Percentiles rank a stretch among this genome's conserved stretches.
phyloP scores from a whole-genome alignment of 2,888 invertebrate species.

The Drosophila infuscata region DNA sequence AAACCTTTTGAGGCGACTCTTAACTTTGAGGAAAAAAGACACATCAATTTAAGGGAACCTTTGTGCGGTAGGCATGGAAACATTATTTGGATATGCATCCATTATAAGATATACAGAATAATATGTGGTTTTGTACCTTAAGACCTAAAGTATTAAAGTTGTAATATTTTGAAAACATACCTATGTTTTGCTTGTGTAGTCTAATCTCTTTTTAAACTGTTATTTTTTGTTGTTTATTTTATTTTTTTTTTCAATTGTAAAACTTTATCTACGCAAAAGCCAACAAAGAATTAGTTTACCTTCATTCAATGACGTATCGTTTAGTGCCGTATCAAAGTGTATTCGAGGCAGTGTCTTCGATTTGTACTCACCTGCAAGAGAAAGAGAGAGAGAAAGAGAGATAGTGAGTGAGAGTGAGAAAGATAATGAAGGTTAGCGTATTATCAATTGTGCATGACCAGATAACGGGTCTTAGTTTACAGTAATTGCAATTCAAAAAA shows the following conservation, averaged over 20 bases:
- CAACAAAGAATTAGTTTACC: conserved; percentile 75
- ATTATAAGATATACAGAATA: neutral
- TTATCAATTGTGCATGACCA: conserved; percentile 31
- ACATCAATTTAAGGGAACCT: neutral
- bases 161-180: neutral
- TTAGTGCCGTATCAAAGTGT: conserved; percentile 84
- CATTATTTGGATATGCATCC: neutral
- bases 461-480: conserved; percentile 22
- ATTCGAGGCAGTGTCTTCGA: conserved; percentile 85
- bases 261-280: conserved; percentile 8
- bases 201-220: neutral
- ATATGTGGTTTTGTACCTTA: no score
- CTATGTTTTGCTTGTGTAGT: neutral
- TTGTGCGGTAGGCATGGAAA: neutral
- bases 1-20: neutral
- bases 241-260: conserved; percentile 7
- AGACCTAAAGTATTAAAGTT: neutral
- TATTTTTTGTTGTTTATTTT: neutral
- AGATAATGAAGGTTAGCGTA: conserved; percentile 13
- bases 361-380: conserved; percentile 85
- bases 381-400: conserved; percentile 42
- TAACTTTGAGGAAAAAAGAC: neutral
- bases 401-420: neutral
- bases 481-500: conserved; percentile 8
- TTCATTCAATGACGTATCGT: conserved; percentile 84